Conservation (phyloP, 92 coral and sea anemone genomes). For the Zoanthus solanderi region DNA sequence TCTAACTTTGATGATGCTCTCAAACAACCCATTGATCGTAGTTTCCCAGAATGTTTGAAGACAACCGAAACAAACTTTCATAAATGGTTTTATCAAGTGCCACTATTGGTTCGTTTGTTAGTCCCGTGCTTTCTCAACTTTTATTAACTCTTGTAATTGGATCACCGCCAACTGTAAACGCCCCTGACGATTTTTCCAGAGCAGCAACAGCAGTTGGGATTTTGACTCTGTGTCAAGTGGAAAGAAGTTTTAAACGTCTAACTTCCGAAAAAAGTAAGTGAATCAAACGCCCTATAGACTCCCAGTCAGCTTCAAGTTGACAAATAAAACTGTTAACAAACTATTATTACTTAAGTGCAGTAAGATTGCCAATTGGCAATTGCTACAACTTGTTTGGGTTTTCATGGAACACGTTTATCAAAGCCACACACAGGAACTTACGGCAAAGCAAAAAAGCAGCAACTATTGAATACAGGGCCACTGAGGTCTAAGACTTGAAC, state of each 20-base stretch:
- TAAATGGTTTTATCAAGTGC: background rate
- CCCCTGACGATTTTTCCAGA: background rate
- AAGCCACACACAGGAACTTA: no score
- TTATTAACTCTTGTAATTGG: background rate
- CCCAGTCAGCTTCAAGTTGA: no score
- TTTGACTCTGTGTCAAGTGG: background rate
- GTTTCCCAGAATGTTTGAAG: background rate
- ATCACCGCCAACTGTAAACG: background rate
- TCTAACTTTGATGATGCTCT: background rate
- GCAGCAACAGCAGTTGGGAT: background rate
- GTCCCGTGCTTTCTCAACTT: background rate
- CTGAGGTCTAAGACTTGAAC: no score
- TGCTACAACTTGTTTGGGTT: no score
- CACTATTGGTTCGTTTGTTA: background rate
- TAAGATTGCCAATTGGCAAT: no score
- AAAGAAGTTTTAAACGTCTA: background rate
- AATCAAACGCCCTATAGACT: no score
- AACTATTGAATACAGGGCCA: no score
- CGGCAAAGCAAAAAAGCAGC: no score
- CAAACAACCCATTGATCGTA: background rate
- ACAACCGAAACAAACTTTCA: background rate
- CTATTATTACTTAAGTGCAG: no score
- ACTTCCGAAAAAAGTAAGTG: background rate
- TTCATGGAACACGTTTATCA: no score
- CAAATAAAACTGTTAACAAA: no score